Conservation (phyloP, 2,113 vertebrate species). For the Percopsis transmontana region DNA sequence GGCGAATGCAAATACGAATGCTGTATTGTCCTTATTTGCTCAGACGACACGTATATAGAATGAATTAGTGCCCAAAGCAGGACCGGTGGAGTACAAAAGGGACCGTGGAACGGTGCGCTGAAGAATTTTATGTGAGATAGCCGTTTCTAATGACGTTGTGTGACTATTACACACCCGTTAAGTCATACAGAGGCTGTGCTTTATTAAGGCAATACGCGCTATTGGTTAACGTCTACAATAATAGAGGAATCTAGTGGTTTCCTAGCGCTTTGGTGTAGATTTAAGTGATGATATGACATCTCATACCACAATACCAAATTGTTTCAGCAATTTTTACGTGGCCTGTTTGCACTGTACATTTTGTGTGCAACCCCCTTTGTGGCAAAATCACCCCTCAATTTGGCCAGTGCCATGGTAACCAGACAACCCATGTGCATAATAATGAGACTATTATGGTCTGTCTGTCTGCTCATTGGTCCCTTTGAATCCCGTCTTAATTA, state of each 20-base stretch:
- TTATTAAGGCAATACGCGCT: neutral
- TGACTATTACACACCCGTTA: slow-evolving; percentile 12
- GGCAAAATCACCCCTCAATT: slow-evolving; percentile 42
- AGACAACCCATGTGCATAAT: slow-evolving; percentile 67
- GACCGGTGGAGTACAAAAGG: slow-evolving; percentile 27
- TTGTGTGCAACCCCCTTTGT: slow-evolving; percentile 12
- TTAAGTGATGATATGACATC: neutral
- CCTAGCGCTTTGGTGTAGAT: neutral
- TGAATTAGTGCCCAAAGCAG: slow-evolving; percentile 50
- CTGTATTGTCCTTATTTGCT: slow-evolving; percentile 50
- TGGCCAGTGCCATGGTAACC: slow-evolving; percentile 62
- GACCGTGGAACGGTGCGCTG: slow-evolving; percentile 10
- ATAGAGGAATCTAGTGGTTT: neutral
- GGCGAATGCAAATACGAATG: slow-evolving; percentile 63
- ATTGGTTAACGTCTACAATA: slow-evolving; percentile 5
- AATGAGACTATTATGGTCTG: slow-evolving; percentile 68
- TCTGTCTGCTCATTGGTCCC: slow-evolving; percentile 59
- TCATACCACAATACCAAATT: slow-evolving; percentile 21
- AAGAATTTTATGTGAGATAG: slow-evolving; percentile 13
- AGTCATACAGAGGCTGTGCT: neutral
- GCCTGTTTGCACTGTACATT: slow-evolving; percentile 35
- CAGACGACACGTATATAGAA: slow-evolving; percentile 29
- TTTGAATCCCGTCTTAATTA: slow-evolving; percentile 68
- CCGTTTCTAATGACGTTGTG: slow-evolving; percentile 4
- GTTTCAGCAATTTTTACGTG: slow-evolving; percentile 8